Evolutionary conservation across 2,113 vertebrate genomes (phyloP).

Genomic region (Gymnocephalus cernua): DNA sequence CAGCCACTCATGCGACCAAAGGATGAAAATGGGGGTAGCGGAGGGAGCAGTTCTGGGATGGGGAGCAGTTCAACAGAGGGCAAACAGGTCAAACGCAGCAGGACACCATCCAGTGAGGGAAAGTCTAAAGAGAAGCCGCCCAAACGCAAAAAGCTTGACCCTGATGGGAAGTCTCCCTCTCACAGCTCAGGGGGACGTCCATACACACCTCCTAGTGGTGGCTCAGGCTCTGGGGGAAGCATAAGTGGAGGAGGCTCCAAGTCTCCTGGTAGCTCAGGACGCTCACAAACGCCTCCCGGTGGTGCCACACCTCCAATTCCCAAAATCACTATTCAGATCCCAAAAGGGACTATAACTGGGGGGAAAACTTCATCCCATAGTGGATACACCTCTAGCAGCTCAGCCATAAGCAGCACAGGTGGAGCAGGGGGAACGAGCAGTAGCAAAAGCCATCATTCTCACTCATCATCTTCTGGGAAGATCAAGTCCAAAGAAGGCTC

Average conservation of each 20-base stretch:
- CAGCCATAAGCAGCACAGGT: slow-evolving; percentile 83
- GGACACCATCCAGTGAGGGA: slow-evolving; percentile 96
- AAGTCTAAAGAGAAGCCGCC: slow-evolving; percentile 97
- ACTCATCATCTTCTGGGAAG: slow-evolving; percentile 94
- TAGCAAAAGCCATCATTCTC: slow-evolving; percentile 96
- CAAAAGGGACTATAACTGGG: slow-evolving; percentile 94
- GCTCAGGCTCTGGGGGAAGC: slow-evolving; percentile 87
- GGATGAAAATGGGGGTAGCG: slow-evolving; percentile 83
- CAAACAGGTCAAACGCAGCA: slow-evolving; percentile 94
- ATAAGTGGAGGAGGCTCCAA: slow-evolving; percentile 93
- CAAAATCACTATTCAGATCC: slow-evolving; percentile 99
- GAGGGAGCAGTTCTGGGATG: slow-evolving; percentile 85
- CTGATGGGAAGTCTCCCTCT: slow-evolving; percentile 95
- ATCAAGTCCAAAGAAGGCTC: slow-evolving; percentile 95
- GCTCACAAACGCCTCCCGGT: slow-evolving; percentile 95
- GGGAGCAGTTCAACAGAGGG: slow-evolving; percentile 86
- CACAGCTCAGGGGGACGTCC: slow-evolving; percentile 93
- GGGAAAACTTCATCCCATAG: slow-evolving; percentile 95
- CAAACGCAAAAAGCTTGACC: slow-evolving; percentile 95
- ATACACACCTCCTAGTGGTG: slow-evolving; percentile 95
- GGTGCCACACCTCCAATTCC: slow-evolving; percentile 96
- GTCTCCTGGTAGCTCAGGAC: slow-evolving; percentile 94
- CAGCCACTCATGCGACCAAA: slow-evolving; percentile 81
- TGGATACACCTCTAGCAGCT: slow-evolving; percentile 94
- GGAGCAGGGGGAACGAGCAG: slow-evolving; percentile 79